A percentile compares a stretch with the other conserved stretches of the same genome.
phyloP scores from a whole-genome alignment of 2,888 invertebrate genomes.

The Corbicula japonica region DNA sequence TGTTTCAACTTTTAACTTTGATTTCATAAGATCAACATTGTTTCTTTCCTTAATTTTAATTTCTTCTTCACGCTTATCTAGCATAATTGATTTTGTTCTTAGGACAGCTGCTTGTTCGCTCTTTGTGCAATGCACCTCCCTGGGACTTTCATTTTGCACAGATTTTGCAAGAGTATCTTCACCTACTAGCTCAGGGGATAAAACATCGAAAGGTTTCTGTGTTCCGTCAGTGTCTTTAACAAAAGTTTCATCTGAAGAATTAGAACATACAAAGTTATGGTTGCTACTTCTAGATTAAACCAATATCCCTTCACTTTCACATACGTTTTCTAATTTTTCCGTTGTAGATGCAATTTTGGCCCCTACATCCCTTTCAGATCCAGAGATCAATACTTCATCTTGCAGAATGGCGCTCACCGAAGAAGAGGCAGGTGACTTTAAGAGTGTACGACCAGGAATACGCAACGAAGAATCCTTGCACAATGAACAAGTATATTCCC shows the following conservation, averaged over 20 bases:
- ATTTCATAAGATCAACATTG: constrained; percentile 1
- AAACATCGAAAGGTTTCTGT: background rate
- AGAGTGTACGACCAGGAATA: background rate
- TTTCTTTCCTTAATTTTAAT: constrained; percentile 5
- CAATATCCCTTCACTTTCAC: too few species aligned
- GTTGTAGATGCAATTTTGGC: too few species aligned
- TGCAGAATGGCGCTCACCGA: background rate
- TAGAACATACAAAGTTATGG: too few species aligned
- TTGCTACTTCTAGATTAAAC: too few species aligned
- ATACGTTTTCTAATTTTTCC: too few species aligned
- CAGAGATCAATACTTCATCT: background rate
- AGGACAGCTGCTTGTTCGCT: background rate
- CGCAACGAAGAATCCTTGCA: background rate
- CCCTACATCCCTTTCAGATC: background rate
- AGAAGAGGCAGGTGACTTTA: background rate
- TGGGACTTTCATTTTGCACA: background rate
- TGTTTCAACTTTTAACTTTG: constrained; percentile 5
- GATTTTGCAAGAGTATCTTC: constrained; percentile 1
- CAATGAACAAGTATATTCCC: background rate
- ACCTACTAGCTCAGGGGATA: background rate
- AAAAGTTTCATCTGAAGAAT: too few species aligned
- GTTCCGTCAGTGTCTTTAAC: too few species aligned
- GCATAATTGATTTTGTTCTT: background rate
- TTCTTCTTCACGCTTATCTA: background rate
- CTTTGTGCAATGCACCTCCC: background rate